Base-by-base conservation (phyloP, 2,888 invertebrate genomes). In the Nymphalis urticae region DNA sequence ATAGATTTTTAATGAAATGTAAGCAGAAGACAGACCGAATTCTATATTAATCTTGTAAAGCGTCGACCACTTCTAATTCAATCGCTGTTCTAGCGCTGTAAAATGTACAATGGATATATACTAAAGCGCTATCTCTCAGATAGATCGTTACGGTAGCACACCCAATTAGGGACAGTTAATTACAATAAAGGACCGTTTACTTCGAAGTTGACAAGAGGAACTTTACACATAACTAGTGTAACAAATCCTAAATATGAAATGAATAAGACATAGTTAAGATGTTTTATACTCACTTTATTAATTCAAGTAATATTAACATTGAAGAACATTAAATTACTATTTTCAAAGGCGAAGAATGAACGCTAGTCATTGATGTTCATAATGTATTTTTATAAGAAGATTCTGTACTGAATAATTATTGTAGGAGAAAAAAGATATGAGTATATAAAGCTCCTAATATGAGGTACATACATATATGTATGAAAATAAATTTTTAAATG, bases 131-230 rank as follows among this genome's bases (percentile, higher is more conserved):
- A 69, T 72, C 64, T 67, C 66, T 75, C 74, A 76, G 75, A 75
- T 77, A 78, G 76, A 75, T 75, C 78, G 76, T 75, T 77, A 77
- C 76, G 75, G 72, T 76, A 72, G 66, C 74, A 75, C 74, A 75
- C 76, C 76, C 81, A 83, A 84, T 85, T 85, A 82, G 76, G 75
- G 73, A 66, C 72, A 73, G 77, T 80, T 85, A 85, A 85, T 56
- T 56, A 56, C 32, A 56, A 42, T 75, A 75, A 75, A 74, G 77
- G 79, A 75, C 79, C 78, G 74, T 68, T 77, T 76, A 60, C 75
- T 69, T 74, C 47, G 66, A 73, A 56, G 48, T 70, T 77, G 79
- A 76, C 76, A 78, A 73, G 73, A 68, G 80, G 76, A 75, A 79
- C 78, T 77, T 73, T 75, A 56, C 7, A 56, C 32, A 32, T 32